A percentile compares a stretch with the other conserved stretches of the same genome.
phyloP scores from a whole-genome alignment of 2,888 invertebrate genomes.

The Campoplex nolae region DNA sequence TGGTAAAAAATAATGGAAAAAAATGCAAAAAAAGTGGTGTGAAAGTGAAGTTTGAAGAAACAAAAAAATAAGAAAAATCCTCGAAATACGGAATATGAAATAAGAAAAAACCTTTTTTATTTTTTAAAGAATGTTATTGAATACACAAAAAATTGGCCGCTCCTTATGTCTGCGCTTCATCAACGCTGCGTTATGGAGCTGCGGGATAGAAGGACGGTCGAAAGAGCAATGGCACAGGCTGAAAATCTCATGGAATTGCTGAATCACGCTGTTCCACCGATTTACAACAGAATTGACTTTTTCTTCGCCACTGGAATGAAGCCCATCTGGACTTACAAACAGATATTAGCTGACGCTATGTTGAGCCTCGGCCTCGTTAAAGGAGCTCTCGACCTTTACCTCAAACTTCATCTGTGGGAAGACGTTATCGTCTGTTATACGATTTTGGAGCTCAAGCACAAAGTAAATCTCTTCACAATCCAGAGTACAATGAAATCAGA shows the following conservation, averaged over 20 bases:
- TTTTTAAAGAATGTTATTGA: constrained; percentile 82
- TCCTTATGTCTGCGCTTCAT: constrained; percentile 91
- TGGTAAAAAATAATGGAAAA: background rate
- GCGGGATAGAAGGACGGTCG: constrained; percentile 92
- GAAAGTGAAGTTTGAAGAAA: background rate
- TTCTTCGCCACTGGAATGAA: constrained; percentile 91
- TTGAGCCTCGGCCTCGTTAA: constrained; percentile 93
- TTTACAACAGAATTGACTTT: constrained; percentile 85
- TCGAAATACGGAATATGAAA: background rate
- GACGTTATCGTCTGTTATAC: constrained; percentile 97
- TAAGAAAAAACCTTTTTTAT: background rate
- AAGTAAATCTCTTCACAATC: constrained; percentile 85
- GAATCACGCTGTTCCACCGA: constrained; percentile 83
- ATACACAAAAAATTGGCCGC: constrained; percentile 87
- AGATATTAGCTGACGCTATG: constrained; percentile 92
- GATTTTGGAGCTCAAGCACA: constrained; percentile 92
- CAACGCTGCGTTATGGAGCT: constrained; percentile 92
- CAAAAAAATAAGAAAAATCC: background rate
- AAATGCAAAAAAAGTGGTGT: no score
- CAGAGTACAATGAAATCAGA: background rate
- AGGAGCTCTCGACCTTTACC: constrained; percentile 92
- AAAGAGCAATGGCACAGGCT: constrained; percentile 94
- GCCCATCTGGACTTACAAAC: constrained; percentile 92
- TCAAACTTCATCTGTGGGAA: constrained; percentile 94
- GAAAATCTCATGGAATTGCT: constrained; percentile 90